phyloP scores from a whole-genome alignment of 2,888 invertebrate species.

The Allophyes oxyacanthae region DNA sequence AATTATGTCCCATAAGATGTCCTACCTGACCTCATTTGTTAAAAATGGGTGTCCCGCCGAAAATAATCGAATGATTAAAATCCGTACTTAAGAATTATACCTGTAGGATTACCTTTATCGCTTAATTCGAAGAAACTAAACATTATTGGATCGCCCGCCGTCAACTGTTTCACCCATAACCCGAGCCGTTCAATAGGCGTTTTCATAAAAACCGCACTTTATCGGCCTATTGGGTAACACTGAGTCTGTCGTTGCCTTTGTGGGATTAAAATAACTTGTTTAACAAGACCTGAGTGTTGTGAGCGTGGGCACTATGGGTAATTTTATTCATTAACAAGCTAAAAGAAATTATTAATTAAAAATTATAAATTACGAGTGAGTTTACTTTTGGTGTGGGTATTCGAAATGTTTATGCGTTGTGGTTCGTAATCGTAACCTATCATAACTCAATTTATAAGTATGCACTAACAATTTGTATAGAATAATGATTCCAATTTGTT shows the following conservation, averaged over 20 bases:
- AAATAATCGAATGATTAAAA: too few species aligned
- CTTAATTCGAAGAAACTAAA: constrained; percentile 54
- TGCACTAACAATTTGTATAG: constrained; percentile 13
- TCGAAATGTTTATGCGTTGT: constrained; percentile 3
- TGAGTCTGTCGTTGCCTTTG: constrained; percentile 26
- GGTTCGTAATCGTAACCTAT: constrained; percentile 29
- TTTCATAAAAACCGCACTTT: constrained; percentile 47
- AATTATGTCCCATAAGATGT: too few species aligned
- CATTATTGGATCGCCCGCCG: constrained; percentile 20
- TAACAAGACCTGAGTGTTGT: constrained; percentile 21
- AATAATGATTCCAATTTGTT: constrained; percentile 38
- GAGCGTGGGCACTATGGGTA: constrained; percentile 20
- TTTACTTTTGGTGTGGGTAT: constrained; percentile 28
- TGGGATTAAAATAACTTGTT: constrained; percentile 45
- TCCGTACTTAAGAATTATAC: too few species aligned
- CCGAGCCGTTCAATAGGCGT: constrained; percentile 3
- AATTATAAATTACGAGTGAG: constrained; percentile 12
- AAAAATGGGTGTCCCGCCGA: too few species aligned
- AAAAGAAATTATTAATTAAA: constrained; percentile 35
- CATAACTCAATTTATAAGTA: constrained; percentile 29
- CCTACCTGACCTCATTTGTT: too few species aligned
- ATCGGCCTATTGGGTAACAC: constrained; percentile 32
- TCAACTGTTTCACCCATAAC: constrained; percentile 10
- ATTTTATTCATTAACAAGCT: constrained; percentile 32
- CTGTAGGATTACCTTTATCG: constrained; percentile 48